phyloP scores from a whole-genome alignment of 2,113 vertebrate species.

The Podarcis raffonei region DNA sequence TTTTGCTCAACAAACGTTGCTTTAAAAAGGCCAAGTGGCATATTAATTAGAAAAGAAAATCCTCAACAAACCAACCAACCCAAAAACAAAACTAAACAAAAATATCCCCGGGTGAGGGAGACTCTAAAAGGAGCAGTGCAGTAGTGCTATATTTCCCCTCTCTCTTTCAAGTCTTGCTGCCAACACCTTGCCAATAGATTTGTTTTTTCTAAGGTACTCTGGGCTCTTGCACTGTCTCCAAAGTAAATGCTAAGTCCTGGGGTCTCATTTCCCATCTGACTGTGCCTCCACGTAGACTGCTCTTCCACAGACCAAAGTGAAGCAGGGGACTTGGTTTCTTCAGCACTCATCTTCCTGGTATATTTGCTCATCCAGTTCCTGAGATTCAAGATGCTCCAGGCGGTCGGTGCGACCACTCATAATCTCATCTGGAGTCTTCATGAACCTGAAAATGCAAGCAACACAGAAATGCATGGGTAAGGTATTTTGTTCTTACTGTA shows the following conservation, averaged over 20 bases:
- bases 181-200: conserved; percentile 68
- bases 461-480: accelerated
- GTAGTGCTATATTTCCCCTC: conserved; percentile 54
- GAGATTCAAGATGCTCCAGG: conserved; percentile 93
- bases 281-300: conserved; percentile 12
- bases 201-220: conserved; percentile 75
- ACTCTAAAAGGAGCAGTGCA: conserved; percentile 56
- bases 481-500: not conserved
- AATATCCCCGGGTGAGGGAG: conserved; percentile 42
- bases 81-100: conserved; percentile 55
- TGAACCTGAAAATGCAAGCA: conserved; percentile 83
- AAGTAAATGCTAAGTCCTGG: conserved; percentile 53
- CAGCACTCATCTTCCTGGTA: conserved; percentile 97
- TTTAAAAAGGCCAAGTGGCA: conserved; percentile 73
- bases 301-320: conserved; percentile 33
- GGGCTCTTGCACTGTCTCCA: conserved; percentile 60
- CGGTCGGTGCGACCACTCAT: conserved; percentile 96
- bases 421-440: conserved; percentile 98
- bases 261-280: conserved; percentile 42
- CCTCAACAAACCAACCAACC: conserved; percentile 57
- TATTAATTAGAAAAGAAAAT: conserved; percentile 69
- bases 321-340: conserved; percentile 55
- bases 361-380: conserved; percentile 92
- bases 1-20: conserved; percentile 73
- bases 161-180: conserved; percentile 49